phyloP scores from a whole-genome alignment of 1,140 invertebrate species.

The Homalodisca vitripennis region DNA sequence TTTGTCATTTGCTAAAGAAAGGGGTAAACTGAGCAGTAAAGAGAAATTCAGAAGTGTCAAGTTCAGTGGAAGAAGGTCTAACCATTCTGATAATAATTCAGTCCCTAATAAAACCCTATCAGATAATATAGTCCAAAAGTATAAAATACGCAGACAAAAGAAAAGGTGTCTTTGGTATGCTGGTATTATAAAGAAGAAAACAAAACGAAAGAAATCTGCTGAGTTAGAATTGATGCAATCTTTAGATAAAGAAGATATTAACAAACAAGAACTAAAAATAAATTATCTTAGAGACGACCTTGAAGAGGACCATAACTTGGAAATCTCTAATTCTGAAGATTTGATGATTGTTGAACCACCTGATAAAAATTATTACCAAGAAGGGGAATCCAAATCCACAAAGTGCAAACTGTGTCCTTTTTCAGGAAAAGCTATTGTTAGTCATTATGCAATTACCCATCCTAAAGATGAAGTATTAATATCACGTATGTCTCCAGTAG shows the following conservation, averaged over 20 bases:
- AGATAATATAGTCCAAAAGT: too few relatives aligned
- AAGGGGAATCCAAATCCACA: neutral
- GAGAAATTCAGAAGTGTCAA: too few relatives aligned
- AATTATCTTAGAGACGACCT: neutral
- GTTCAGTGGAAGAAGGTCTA: neutral
- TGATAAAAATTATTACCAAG: conserved; percentile 16
- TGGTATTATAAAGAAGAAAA: neutral
- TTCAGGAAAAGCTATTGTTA: neutral
- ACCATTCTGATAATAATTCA: neutral
- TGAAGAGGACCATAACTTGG: neutral
- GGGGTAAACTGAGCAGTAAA: too few relatives aligned
- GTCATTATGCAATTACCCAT: conserved; percentile 7
- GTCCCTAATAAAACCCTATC: neutral
- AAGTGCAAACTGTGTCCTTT: conserved; percentile 11
- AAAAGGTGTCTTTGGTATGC: neutral
- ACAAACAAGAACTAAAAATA: neutral
- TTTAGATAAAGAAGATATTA: too few relatives aligned
- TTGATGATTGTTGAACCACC: neutral
- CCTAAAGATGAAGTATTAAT: conserved; percentile 18
- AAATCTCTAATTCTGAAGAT: neutral
- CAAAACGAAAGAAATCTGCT: neutral
- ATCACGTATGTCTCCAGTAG: conserved; percentile 9
- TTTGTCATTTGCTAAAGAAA: too few relatives aligned
- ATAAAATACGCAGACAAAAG: too few relatives aligned
- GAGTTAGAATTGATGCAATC: too few relatives aligned